Evolutionary conservation across 2,113 vertebrate species (phyloP).

Genomic region (Paratilapia polleni): DNA sequence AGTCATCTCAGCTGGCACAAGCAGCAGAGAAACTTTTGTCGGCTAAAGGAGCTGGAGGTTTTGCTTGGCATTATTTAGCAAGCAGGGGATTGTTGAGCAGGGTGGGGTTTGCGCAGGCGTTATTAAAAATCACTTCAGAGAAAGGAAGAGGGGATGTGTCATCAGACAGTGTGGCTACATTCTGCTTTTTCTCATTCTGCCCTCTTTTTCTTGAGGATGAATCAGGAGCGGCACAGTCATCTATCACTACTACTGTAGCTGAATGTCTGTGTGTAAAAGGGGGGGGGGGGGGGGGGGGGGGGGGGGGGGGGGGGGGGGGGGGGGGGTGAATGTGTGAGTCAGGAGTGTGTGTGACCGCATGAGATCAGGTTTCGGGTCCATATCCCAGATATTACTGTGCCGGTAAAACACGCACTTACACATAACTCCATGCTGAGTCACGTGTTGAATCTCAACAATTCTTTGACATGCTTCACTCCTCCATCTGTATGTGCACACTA

Average conservation of each 20-base stretch:
- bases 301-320: not conserved
- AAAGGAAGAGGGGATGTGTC: slow-evolving; percentile 67
- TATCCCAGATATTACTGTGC: slow-evolving; percentile 27
- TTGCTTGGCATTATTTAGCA: slow-evolving; percentile 38
- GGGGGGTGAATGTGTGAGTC: slow-evolving; percentile 6
- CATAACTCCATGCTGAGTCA: slow-evolving; percentile 55
- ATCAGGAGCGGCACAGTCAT: slow-evolving; percentile 8
- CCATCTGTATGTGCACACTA: not conserved
- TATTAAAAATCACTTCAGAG: slow-evolving; percentile 60
- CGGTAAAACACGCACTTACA: not conserved
- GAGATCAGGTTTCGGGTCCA: slow-evolving; percentile 52
- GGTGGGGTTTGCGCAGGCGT: slow-evolving; percentile 29
- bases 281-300: too few relatives aligned
- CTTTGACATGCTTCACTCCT: slow-evolving; percentile 13
- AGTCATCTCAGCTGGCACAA: not conserved
- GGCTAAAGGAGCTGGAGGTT: slow-evolving; percentile 14
- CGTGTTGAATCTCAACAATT: slow-evolving; percentile 18
- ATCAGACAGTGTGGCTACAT: slow-evolving; percentile 56
- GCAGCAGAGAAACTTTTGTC: not conserved
- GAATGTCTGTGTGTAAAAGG: not conserved
- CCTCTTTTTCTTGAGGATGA: not conserved
- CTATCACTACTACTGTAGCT: slow-evolving; percentile 23
- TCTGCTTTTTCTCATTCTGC: slow-evolving; percentile 1
- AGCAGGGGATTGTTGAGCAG: slow-evolving; percentile 45
- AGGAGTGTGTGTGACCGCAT: not conserved